A percentile compares a stretch with the other conserved stretches of the same genome.
These are phyloP conservation scores for Rhinoraja longicauda DNA, from an alignment of 2,797 vertebrate genomes.

Conservation along the genomic window DNA sequence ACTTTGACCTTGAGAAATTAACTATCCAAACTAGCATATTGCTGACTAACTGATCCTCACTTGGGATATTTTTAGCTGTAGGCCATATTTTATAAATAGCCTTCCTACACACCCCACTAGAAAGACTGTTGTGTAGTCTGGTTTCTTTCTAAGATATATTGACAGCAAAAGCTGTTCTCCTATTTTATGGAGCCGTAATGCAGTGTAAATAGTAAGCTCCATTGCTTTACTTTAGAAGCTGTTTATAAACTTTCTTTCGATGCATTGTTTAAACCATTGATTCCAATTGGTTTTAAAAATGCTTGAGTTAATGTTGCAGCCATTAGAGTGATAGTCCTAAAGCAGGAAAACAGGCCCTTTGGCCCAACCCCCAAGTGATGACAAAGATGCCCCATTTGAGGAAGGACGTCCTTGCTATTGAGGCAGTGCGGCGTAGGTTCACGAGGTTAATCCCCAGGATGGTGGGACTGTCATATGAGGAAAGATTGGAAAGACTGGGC, in stretches of 20 bases:
- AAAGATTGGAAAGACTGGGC: too few species aligned
- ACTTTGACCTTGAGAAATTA: neutral
- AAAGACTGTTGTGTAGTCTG: neutral
- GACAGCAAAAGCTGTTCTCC: neutral
- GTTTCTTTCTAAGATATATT: neutral
- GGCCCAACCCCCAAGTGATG: too few species aligned
- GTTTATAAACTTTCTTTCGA: neutral
- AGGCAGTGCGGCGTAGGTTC: too few species aligned
- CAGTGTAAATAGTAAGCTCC: neutral
- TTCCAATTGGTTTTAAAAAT: neutral
- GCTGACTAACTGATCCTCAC: neutral
- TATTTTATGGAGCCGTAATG: neutral
- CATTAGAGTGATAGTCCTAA: too few species aligned
- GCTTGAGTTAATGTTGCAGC: neutral
- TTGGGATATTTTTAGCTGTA: neutral
- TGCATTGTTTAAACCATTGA: neutral
- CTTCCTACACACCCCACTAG: neutral
- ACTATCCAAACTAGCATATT: neutral
- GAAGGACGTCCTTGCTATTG: too few species aligned
- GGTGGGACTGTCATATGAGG: too few species aligned
- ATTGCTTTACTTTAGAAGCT: neutral
- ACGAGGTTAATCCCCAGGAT: too few species aligned
- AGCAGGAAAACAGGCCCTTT: too few species aligned
- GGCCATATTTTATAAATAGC: neutral
- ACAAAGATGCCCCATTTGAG: too few species aligned